phyloP scores from a whole-genome alignment of 2,888 invertebrate genomes.

The Griposia aprilina region DNA sequence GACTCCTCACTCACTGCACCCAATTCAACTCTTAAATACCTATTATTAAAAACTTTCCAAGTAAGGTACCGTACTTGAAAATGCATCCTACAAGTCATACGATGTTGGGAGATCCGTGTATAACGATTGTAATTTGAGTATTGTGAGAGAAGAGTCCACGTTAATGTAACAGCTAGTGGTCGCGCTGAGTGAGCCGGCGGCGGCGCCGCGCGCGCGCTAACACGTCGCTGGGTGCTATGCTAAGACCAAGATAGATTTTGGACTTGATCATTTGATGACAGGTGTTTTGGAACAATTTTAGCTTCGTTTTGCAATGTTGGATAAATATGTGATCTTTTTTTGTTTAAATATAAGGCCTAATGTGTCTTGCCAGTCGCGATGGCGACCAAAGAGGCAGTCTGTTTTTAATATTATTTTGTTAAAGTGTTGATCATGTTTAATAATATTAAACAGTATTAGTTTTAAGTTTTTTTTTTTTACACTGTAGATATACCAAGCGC shows the following conservation, averaged over 20 bases:
- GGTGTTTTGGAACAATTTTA: slow-evolving; percentile 55
- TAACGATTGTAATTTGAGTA: neutral
- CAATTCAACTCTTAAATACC: neutral
- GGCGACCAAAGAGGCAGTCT: slow-evolving; percentile 18
- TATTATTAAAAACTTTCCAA: neutral
- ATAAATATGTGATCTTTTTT: slow-evolving; percentile 31
- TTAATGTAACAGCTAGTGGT: neutral
- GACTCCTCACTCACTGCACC: neutral
- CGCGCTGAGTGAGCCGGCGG: slow-evolving; percentile 14
- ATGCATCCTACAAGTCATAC: neutral
- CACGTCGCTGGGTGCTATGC: slow-evolving; percentile 83
- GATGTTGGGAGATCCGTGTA: neutral
- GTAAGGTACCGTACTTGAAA: neutral
- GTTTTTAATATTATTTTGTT: slow-evolving; percentile 34
- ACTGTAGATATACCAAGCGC: slow-evolving; percentile 21
- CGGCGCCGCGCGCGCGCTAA: slow-evolving; percentile 48
- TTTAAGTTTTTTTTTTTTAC: neutral
- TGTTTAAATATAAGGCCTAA: slow-evolving; percentile 46
- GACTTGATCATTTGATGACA: slow-evolving; percentile 67
- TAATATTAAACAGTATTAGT: slow-evolving; percentile 51
- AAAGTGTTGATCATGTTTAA: slow-evolving; percentile 25
- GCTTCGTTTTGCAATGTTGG: slow-evolving; percentile 47
- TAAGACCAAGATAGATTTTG: slow-evolving; percentile 84
- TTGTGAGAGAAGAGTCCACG: neutral
- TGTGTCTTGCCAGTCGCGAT: slow-evolving; percentile 30